phyloP scores from a whole-genome alignment of 1,140 invertebrate species.

The Caenorhabditis latens region DNA sequence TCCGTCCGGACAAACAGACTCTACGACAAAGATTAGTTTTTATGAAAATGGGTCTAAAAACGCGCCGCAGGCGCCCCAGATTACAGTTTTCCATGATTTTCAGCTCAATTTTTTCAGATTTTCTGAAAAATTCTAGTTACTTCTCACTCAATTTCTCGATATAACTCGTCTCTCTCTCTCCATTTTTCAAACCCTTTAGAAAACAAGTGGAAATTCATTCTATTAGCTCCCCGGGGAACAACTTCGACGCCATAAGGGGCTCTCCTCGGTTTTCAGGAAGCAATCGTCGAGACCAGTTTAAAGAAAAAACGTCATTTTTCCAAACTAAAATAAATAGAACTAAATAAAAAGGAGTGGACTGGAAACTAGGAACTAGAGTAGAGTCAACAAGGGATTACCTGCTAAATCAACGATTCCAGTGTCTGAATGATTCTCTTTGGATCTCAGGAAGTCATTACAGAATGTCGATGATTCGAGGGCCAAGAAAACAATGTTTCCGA shows the following conservation, averaged over 20 bases:
- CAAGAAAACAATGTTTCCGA: slow-evolving; percentile 96
- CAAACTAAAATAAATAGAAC: slow-evolving; percentile 9
- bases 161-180: too few species aligned
- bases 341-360: not conserved
- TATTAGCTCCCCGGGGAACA: slow-evolving; percentile 36
- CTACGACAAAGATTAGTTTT: too few species aligned
- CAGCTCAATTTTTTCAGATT: too few species aligned
- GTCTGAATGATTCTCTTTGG: slow-evolving; percentile 81
- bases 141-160: too few species aligned
- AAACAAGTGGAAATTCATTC: not conserved
- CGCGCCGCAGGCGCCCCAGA: too few species aligned
- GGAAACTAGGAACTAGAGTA: slow-evolving; percentile 12
- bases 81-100: too few species aligned
- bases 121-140: too few species aligned
- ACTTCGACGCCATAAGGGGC: slow-evolving; percentile 27
- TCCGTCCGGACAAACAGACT: too few species aligned
- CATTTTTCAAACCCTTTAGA: not conserved
- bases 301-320: not conserved
- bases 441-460: slow-evolving; percentile 91
- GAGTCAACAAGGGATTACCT: slow-evolving; percentile 79
- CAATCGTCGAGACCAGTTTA: not conserved
- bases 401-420: slow-evolving; percentile 88
- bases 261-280: not conserved
- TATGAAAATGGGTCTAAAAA: too few species aligned
- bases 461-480: slow-evolving; percentile 96